A percentile compares a stretch with the other conserved stretches of the same genome.
Evolutionary conservation across 2,113 vertebrate species (phyloP).

Genomic region (Chaetodon auriga): DNA sequence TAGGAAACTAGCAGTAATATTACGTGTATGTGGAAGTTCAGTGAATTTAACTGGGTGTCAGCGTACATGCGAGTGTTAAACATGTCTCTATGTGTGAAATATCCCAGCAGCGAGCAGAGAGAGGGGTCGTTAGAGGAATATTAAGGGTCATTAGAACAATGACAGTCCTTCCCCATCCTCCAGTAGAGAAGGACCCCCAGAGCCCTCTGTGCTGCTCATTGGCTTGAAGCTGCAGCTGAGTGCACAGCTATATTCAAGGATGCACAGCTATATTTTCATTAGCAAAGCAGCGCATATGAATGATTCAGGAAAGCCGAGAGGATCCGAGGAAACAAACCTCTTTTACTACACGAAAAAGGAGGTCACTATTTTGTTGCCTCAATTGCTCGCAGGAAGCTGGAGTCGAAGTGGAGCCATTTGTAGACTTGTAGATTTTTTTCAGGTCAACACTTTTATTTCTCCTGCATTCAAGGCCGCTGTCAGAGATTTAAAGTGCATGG

Average conservation of each 20-base stretch:
- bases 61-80: neutral
- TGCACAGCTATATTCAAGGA: constrained; percentile 33
- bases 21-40: neutral
- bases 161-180: constrained; percentile 46
- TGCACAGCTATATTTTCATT: constrained; percentile 59
- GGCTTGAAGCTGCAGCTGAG: constrained; percentile 37
- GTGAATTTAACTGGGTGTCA: neutral
- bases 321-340: constrained; percentile 33
- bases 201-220: constrained; percentile 42
- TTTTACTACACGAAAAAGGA: constrained; percentile 62
- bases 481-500: constrained; percentile 27
- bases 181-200: constrained; percentile 47
- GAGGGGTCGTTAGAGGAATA: constrained; percentile 25
- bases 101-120: constrained; percentile 17
- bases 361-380: constrained; percentile 61
- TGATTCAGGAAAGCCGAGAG: constrained; percentile 70
- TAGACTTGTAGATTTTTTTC: constrained; percentile 23
- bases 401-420: constrained; percentile 15
- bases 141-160: constrained; percentile 62
- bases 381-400: constrained; percentile 27
- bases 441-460: constrained; percentile 36
- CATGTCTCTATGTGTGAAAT: constrained; percentile 21
- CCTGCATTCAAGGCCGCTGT: neutral
- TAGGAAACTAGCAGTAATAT: neutral
- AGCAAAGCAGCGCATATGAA: constrained; percentile 61